Conservation (phyloP, 2,797 vertebrate genomes). For the Paramormyrops hopkinsi region DNA sequence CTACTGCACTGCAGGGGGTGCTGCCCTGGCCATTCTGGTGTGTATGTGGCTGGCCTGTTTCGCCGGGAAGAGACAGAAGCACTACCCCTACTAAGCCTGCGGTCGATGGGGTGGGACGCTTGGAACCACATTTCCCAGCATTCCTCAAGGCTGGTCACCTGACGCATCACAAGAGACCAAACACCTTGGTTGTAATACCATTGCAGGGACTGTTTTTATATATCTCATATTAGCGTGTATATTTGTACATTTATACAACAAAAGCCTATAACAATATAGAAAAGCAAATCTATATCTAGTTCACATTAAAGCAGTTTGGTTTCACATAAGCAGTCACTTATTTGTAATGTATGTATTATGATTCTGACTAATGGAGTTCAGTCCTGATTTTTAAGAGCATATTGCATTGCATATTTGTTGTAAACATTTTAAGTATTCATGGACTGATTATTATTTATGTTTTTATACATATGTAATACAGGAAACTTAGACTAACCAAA, state of each 20-base stretch:
- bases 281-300: constrained; percentile 28
- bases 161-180: constrained; percentile 43
- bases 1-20: constrained; percentile 86
- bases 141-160: constrained; percentile 36
- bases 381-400: constrained; percentile 15
- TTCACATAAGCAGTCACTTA: neutral
- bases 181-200: constrained; percentile 42
- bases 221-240: constrained; percentile 33
- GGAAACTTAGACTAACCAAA: neutral
- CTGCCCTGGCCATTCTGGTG: constrained; percentile 77
- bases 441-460: neutral
- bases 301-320: constrained; percentile 13
- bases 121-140: constrained; percentile 8
- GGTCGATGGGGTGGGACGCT: constrained; percentile 47
- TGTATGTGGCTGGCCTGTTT: constrained; percentile 95
- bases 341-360: constrained; percentile 37
- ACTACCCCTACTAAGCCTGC: constrained; percentile 80
- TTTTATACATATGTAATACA: neutral
- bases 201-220: constrained; percentile 59
- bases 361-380: constrained; percentile 21
- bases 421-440: neutral
- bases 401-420: constrained; percentile 39
- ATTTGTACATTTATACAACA: neutral
- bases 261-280: constrained; percentile 28
- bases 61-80: constrained; percentile 93